Percentiles rank a stretch among this genome's conserved stretches.
phyloP scores from a whole-genome alignment of 92 coral and sea anemone genomes.

The Porites evermanni region DNA sequence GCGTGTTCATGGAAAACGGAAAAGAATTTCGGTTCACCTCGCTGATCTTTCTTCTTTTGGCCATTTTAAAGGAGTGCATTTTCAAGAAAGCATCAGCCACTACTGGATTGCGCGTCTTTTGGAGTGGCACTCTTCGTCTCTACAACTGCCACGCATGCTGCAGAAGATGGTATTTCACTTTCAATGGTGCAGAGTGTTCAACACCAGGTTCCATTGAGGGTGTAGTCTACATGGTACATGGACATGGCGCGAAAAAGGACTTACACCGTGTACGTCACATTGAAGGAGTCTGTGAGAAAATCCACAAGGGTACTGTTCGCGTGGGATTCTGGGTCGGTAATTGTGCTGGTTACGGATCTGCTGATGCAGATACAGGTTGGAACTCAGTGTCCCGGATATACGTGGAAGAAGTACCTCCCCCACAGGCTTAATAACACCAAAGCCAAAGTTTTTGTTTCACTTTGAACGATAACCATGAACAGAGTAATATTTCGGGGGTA shows the following conservation, averaged over 20 bases:
- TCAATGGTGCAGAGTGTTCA: background rate
- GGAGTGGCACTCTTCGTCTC: background rate
- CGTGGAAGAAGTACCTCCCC: slow-evolving; percentile 5
- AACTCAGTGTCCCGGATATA: background rate
- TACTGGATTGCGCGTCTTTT: background rate
- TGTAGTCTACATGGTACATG: background rate
- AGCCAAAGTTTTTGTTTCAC: background rate
- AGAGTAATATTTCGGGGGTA: too few relatives aligned
- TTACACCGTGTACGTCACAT: background rate
- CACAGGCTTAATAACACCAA: background rate
- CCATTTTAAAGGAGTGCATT: background rate
- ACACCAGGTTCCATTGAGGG: background rate
- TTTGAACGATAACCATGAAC: background rate
- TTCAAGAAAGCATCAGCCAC: background rate
- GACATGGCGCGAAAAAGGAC: background rate
- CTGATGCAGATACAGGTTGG: background rate
- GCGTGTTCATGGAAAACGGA: too few relatives aligned
- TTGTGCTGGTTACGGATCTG: background rate
- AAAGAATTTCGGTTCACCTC: background rate
- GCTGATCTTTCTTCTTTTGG: background rate
- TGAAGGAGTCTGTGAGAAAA: background rate
- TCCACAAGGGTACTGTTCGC: background rate
- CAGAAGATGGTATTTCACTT: background rate
- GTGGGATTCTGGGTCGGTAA: background rate
- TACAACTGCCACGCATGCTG: background rate